Conservation (phyloP, 2,888 invertebrate species). For the Mesorhabditis sp. region DNA sequence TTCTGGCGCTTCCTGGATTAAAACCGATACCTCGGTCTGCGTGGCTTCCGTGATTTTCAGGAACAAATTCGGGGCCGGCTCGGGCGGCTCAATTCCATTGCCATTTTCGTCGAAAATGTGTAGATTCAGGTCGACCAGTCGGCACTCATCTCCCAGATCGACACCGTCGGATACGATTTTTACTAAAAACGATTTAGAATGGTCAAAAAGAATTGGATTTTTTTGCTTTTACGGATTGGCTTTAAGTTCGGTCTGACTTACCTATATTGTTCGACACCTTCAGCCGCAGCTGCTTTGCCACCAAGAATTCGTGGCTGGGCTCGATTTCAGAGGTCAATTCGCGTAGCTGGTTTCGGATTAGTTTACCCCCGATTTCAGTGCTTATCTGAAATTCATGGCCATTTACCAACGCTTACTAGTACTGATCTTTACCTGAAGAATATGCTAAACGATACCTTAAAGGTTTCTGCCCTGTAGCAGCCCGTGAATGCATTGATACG, state of each 20-base stretch:
- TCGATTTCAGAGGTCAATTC: conserved; percentile 1
- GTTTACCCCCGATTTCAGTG: not conserved
- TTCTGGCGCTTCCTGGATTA: too few relatives aligned
- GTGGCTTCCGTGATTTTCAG: not conserved
- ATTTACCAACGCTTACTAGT: not conserved
- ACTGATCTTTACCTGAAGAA: not conserved
- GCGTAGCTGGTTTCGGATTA: not conserved
- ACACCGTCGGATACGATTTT: not conserved
- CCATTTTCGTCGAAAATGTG: not conserved
- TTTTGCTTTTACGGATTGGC: not conserved
- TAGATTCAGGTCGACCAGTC: too few relatives aligned
- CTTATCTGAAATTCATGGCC: not conserved
- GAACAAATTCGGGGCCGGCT: not conserved
- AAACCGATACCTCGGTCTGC: not conserved
- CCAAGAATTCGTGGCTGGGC: not conserved
- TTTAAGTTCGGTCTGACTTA: not conserved
- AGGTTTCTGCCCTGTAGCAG: not conserved
- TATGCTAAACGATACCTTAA: not conserved
- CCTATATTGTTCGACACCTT: not conserved
- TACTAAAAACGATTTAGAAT: not conserved
- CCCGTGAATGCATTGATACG: not conserved
- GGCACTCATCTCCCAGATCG: not conserved
- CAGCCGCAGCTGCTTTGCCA: not conserved
- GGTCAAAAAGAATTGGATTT: not conserved
- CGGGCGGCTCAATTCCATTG: not conserved